These are phyloP conservation scores for Archaeoteleia sp. DNA, from an alignment of 2,888 invertebrate genomes.

Conservation along the genomic window DNA sequence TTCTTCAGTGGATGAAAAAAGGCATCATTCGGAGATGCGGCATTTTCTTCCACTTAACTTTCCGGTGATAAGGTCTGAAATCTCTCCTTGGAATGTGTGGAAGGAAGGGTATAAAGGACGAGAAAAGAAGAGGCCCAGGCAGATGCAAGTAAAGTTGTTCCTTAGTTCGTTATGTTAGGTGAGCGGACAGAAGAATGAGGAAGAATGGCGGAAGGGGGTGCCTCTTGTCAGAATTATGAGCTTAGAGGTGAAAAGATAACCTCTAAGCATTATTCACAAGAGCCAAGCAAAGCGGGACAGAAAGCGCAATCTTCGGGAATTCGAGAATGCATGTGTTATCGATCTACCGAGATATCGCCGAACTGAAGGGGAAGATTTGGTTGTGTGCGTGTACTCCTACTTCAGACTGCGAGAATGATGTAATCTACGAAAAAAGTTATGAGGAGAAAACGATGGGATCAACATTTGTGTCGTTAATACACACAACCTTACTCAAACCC, in stretches of 20 bases:
- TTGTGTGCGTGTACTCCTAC: constrained; percentile 16
- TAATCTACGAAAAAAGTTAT: constrained; percentile 42
- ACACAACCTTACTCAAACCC: constrained; percentile 28
- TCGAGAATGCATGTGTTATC: constrained; percentile 50
- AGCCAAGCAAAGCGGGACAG: constrained; percentile 24
- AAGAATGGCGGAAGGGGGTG: constrained; percentile 38
- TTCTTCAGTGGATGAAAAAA: no score
- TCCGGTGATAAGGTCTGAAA: constrained; percentile 48
- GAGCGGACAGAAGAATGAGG: constrained; percentile 37
- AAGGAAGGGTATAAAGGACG: constrained; percentile 27
- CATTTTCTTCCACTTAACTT: constrained; percentile 73
- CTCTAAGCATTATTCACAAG: constrained; percentile 69
- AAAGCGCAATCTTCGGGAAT: constrained; percentile 50
- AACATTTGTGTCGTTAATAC: constrained; percentile 41
- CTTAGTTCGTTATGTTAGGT: constrained; percentile 69
- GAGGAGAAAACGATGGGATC: constrained; percentile 49
- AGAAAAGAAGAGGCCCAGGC: constrained; percentile 22
- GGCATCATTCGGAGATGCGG: constrained; percentile 59
- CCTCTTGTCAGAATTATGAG: constrained; percentile 68
- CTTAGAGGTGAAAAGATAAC: constrained; percentile 72
- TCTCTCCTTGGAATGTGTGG: constrained; percentile 31
- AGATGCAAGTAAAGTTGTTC: constrained; percentile 68
- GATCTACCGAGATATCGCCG: constrained; percentile 21
- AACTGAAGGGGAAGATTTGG: constrained; percentile 1
- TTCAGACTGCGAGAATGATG: constrained; percentile 25